Conservation (phyloP, 2,113 vertebrate genomes). For the Aythya baeri region DNA sequence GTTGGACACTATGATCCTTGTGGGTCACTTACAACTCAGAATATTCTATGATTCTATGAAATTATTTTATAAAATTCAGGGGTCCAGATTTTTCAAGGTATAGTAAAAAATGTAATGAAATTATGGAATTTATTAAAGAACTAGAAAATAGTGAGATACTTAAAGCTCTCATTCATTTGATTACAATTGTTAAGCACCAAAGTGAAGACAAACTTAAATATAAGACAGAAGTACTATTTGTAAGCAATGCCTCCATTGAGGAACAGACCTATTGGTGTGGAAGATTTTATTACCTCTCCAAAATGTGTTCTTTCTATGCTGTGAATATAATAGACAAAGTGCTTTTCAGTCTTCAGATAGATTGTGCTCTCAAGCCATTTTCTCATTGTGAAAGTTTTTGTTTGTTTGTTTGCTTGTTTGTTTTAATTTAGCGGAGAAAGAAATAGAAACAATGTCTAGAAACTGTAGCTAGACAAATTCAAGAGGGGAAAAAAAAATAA, state of each 20-base stretch:
- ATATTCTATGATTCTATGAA: too few relatives aligned
- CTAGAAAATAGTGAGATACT: background rate
- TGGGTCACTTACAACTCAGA: too few relatives aligned
- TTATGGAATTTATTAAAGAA: background rate
- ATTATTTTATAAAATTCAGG: background rate
- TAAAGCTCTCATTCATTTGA: background rate
- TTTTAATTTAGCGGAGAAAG: background rate
- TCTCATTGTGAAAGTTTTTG: background rate
- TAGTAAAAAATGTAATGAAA: background rate
- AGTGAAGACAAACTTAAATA: background rate
- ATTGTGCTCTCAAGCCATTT: background rate
- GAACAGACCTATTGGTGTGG: background rate
- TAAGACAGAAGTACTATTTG: background rate
- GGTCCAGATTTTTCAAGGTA: background rate
- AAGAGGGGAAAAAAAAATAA: background rate
- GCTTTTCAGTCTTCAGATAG: background rate
- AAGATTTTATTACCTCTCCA: background rate
- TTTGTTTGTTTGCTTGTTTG: too few relatives aligned
- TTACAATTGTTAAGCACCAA: background rate
- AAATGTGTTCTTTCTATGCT: background rate
- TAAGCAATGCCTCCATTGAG: background rate
- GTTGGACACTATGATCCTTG: too few relatives aligned
- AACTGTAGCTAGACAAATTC: background rate
- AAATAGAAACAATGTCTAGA: background rate
- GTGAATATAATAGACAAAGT: background rate